Conservation (phyloP, 2,888 invertebrate genomes). For the Patella ulyssiponensis region DNA sequence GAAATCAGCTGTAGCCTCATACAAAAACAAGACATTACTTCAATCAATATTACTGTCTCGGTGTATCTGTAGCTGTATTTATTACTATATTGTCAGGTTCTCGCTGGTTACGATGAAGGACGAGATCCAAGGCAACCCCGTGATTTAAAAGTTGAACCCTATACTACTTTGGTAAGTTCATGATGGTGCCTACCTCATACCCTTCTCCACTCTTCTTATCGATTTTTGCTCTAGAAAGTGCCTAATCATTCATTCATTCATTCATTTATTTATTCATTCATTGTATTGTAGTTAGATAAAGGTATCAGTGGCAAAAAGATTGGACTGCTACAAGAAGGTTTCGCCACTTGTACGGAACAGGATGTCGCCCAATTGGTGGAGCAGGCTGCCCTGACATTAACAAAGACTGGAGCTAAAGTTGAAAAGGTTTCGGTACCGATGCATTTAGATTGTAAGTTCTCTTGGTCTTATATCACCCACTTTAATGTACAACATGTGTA, state of each 20-base stretch:
- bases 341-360: conserved; percentile 45
- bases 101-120: conserved; percentile 61
- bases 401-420: conserved; percentile 47
- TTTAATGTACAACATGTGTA: too few species aligned
- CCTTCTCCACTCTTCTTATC: too few species aligned
- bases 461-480: too few species aligned
- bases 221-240: too few species aligned
- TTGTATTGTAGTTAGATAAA: conserved; percentile 45
- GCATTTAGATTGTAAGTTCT: conserved; percentile 53
- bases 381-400: conserved; percentile 42
- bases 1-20: too few species aligned
- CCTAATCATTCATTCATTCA: too few species aligned
- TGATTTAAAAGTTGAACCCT: conserved; percentile 43
- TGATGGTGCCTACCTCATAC: too few species aligned
- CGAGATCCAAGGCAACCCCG: conserved; percentile 54
- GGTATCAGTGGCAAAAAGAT: conserved; percentile 51
- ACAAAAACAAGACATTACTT: too few species aligned
- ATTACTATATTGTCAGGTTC: conserved; percentile 39
- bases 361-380: conserved; percentile 53
- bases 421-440: conserved; percentile 60
- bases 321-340: conserved; percentile 64
- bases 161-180: conserved; percentile 35
- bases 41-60: too few species aligned
- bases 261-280: too few species aligned
- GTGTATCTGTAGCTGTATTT: too few species aligned